Evolutionary conservation across 2,113 vertebrate genomes (phyloP), one percentile per base, ranked within the genome.

Genomic region (Stegastes partitus): DNA sequence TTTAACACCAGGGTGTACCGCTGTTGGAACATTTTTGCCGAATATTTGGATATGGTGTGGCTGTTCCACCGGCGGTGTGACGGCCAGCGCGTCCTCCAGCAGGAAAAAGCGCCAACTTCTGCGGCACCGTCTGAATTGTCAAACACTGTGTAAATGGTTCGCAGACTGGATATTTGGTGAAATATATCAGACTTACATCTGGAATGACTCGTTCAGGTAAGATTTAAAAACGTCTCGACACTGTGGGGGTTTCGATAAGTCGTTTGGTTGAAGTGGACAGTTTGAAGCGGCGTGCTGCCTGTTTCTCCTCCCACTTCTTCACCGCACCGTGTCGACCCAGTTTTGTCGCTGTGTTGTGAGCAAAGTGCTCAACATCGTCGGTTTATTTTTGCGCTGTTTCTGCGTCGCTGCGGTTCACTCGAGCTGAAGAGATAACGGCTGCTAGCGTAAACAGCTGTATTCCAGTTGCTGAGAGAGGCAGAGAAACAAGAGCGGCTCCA

Each of bases 21-120:
- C 23, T 72, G 19, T 37, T 37, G 0, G 2, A 39, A 22, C 3
- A 55, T 66, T 66, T 34, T 12, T 7, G 0, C 10, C 11, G 19
- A 14, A 15, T 61, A 22, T 31, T 64, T 56, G n/a, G 3, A 28
- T 0, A 0, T 61, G 26, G 11, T 53, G 19, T 18, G 23, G 7
- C 1, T 15, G 50, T 63, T 49, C 18, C 1, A 15, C 74, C 7
- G 88, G 90, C 89, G 18, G 5, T 42, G 56, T 1, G 68, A 68
- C 21, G 19, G 74, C 1, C 81, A 26, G 11, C 7, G n/a, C 56
- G 80, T 87, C 75, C 78, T 90, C 64, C 45, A 49, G 67, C 74
- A 66, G 88, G 91, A 95, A 95, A 95, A 95, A 95, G 89, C 94
- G 94, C 94, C 93, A 95, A 95, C 82, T 94, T 92, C 74, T 89